Base-by-base conservation (phyloP, 2,113 vertebrate species). In the Lagopus leucura region DNA sequence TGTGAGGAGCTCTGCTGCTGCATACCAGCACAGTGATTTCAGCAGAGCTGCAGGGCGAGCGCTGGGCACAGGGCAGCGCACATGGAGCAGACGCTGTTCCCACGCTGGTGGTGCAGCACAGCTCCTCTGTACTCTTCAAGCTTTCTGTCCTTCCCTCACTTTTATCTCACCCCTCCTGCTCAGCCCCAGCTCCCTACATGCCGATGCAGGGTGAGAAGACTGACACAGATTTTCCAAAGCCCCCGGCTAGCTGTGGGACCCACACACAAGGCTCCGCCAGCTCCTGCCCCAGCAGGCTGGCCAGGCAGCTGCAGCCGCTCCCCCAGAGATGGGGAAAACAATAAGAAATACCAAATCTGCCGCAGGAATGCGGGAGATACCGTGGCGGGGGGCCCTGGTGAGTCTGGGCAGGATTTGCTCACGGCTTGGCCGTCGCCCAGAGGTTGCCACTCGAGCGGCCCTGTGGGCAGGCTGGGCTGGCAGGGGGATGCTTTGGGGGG, bases 301-400 rank as follows among this genome's bases (percentile, higher is more conserved):
- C 83, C 67, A 8, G 80, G 89, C 89, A 74, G 91, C 82, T n/a
- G 94, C 88, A 28, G 82, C 83, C 10, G 91, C 89, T 81, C 94
- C 95, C 95, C 17, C 30, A 32, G 93, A 80, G 95, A 83, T 65
- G 11, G 11, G 42, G 55, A 90, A 86, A 93, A 96, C 95, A 95
- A 96, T 96, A 77, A 54, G 80, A 93, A 94, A 96, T 94, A 90
- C 86, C 95, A 96, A 81, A 32, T 77, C 69, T 9, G 76, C 95
- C 94, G 64, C 95, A 95, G 94, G 95, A 96, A 96, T 90, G 95
- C 50, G 45, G 86, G 91, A 93, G 92, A 95, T 90, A 88, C n/a
- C 42, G 76, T 34, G 91, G 92, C 80, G 50, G 94, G 93, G 73
- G 93, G 86, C 73, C 91, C 77, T 45, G 81, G 79, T 28, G 64